Percentiles rank a stretch among this genome's conserved stretches.
Evolutionary conservation across 2,797 vertebrate genomes (phyloP).

Genomic region (Chlorospingus semifuscus): DNA sequence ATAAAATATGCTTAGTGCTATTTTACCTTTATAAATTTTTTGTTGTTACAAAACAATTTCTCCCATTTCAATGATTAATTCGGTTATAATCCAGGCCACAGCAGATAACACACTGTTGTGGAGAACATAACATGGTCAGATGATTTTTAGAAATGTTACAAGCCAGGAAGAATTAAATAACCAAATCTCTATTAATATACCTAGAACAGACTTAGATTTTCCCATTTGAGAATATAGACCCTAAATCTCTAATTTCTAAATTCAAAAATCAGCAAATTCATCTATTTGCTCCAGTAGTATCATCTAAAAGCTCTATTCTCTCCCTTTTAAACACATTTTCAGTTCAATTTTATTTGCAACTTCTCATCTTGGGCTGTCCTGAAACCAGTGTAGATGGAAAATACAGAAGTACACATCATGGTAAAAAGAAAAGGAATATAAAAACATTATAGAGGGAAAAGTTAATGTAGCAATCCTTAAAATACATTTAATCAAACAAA

Average conservation of each 20-base stretch:
- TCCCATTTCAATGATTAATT: not conserved
- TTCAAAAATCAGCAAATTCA: not conserved
- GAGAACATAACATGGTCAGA: not conserved
- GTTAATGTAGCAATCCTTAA: not conserved
- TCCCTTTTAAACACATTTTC: not conserved
- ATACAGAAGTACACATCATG: not conserved
- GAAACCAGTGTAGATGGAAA: not conserved
- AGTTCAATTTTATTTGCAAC: not conserved
- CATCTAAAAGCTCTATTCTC: not conserved
- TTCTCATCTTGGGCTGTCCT: not conserved
- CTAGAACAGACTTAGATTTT: not conserved
- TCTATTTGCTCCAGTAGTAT: not conserved
- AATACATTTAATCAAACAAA: not conserved
- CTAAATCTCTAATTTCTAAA: not conserved
- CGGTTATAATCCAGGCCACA: not conserved
- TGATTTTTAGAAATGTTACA: not conserved
- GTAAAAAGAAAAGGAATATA: not conserved
- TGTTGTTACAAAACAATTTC: not conserved
- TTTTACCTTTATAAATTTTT: not conserved
- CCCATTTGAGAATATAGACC: not conserved
- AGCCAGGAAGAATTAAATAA: not conserved
- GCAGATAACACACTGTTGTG: not conserved
- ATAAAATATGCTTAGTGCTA: not conserved
- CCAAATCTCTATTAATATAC: not conserved
- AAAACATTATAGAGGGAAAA: not conserved